Conservation (phyloP, 2,888 invertebrate genomes). For the Clistopyga incitator region DNA sequence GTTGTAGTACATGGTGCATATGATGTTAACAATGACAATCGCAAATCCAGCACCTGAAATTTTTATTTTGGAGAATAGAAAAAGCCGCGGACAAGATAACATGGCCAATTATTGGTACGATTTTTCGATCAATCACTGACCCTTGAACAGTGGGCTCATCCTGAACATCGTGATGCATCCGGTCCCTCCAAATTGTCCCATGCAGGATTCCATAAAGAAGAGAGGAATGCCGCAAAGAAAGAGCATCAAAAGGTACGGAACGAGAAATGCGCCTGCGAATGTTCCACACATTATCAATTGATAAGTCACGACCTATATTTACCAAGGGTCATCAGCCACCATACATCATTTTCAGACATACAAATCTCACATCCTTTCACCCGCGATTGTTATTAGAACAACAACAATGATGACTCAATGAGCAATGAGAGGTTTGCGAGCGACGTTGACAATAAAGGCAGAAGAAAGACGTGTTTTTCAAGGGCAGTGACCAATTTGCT, state of each 20-base stretch:
- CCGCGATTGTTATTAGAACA: constrained; percentile 24
- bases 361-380: not conserved
- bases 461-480: constrained; percentile 71
- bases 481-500: constrained; percentile 73
- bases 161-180: constrained; percentile 93
- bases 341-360: not conserved
- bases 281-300: not conserved
- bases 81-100: not conserved
- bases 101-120: not conserved
- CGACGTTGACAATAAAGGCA: constrained; percentile 49
- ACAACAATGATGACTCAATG: constrained; percentile 40
- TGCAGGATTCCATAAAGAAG: constrained; percentile 93
- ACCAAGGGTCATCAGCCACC: not conserved
- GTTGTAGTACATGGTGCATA: constrained; percentile 93
- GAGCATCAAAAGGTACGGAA: constrained; percentile 93
- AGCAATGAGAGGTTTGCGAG: constrained; percentile 60
- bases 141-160: constrained; percentile 94
- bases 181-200: constrained; percentile 94
- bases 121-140: constrained; percentile 83
- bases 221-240: constrained; percentile 93
- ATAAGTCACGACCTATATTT: constrained; percentile 23
- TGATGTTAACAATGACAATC: constrained; percentile 91
- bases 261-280: constrained; percentile 92
- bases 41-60: constrained; percentile 93
- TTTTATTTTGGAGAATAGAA: not conserved